These are phyloP conservation scores for Pluvianellus socialis DNA, from an alignment of 2,113 vertebrate genomes.

Conservation along the genomic window DNA sequence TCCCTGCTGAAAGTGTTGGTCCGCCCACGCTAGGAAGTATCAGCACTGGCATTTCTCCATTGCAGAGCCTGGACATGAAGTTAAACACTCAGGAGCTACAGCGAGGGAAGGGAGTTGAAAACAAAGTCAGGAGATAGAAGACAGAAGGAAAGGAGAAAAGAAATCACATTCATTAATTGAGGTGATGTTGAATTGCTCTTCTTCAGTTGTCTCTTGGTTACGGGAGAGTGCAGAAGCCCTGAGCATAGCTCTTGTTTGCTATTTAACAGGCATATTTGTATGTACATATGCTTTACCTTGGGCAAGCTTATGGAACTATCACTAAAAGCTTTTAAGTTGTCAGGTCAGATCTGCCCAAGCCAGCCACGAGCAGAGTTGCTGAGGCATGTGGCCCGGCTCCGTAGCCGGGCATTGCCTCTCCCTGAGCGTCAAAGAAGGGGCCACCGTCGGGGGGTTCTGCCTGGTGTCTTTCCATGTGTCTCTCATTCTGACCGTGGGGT, in stretches of 20 bases:
- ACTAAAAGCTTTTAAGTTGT: neutral
- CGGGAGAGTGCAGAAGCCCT: neutral
- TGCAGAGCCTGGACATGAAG: neutral
- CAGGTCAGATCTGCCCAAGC: neutral
- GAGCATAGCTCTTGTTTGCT: neutral
- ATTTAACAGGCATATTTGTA: neutral
- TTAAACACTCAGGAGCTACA: neutral
- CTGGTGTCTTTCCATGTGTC: neutral
- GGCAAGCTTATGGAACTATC: neutral
- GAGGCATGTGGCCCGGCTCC: fast-evolving
- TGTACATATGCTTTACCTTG: neutral
- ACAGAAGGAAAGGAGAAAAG: neutral
- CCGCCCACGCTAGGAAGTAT: neutral
- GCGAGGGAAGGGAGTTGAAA: neutral
- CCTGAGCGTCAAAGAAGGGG: neutral
- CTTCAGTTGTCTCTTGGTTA: neutral
- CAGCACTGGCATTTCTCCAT: neutral
- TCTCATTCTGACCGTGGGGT: neutral
- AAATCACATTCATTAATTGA: neutral
- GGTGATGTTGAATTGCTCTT: neutral
- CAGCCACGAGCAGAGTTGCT: neutral
- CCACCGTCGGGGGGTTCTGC: neutral
- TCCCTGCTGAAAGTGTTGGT: neutral
- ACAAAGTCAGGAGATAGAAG: neutral
- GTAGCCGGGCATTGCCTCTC: fast-evolving